Evolutionary conservation across 30 jellyfish, hydroid and myxozoan species (phyloP).

Genomic region (Nemopilema nomurai): DNA sequence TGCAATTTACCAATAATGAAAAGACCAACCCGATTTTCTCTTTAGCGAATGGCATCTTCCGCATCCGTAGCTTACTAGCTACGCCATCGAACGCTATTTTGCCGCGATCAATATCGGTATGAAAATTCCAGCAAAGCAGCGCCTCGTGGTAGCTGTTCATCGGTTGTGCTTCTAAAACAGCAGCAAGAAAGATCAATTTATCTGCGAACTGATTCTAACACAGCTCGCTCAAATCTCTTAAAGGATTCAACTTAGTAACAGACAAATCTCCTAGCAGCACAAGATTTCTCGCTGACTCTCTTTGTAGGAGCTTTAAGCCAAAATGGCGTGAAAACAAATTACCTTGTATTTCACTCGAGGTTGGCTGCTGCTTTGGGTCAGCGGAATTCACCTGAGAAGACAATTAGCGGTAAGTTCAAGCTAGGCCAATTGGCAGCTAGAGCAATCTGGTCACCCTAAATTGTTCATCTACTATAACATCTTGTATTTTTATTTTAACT

Average conservation of each 20-base stretch:
- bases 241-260: too few relatives aligned
- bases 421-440: too few relatives aligned
- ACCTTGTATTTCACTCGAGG: constrained; percentile 25
- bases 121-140: constrained; percentile 96
- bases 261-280: neutral
- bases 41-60: constrained; percentile 15
- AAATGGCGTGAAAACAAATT: too few relatives aligned
- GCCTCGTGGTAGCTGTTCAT: constrained; percentile 96
- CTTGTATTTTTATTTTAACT: too few relatives aligned
- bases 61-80: constrained; percentile 35
- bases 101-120: constrained; percentile 88
- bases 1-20: too few relatives aligned
- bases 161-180: constrained; percentile 59
- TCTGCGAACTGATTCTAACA: too few relatives aligned
- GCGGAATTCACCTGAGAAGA: constrained; percentile 12
- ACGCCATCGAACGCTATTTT: constrained; percentile 60
- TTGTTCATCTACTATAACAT: too few relatives aligned
- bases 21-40: neutral
- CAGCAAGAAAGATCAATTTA: too few relatives aligned
- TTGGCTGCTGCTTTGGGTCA: constrained; percentile 10
- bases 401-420: neutral
- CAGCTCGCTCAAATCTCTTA: too few relatives aligned
- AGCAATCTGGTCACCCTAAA: too few relatives aligned
- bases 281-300: neutral
- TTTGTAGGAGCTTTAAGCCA: too few relatives aligned